Evolutionary conservation across 2,888 invertebrate genomes (phyloP).

Genomic region (Helobdella robusta): DNA sequence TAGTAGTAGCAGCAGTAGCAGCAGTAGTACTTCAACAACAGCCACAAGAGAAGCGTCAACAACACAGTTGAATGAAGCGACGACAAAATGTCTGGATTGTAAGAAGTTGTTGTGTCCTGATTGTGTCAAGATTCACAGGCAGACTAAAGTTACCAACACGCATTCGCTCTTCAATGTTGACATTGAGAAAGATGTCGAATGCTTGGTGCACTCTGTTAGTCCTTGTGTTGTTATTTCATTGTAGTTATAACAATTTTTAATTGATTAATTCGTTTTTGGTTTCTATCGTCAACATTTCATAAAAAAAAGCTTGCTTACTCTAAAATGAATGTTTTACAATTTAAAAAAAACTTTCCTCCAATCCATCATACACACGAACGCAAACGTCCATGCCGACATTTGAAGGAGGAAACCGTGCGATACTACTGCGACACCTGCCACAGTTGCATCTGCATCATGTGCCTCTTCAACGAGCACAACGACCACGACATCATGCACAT

Average conservation of each 20-base stretch:
- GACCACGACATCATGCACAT: conserved; percentile 35
- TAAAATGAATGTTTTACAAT: too few species aligned
- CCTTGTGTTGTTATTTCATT: too few species aligned
- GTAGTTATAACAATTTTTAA: too few species aligned
- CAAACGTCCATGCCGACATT: too few species aligned
- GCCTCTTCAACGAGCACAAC: conserved; percentile 48
- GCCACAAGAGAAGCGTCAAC: too few species aligned
- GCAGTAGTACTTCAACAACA: too few species aligned
- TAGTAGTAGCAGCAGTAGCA: too few species aligned
- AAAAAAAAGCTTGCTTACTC: too few species aligned
- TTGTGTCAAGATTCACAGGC: conserved; percentile 46
- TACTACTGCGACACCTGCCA: conserved; percentile 51
- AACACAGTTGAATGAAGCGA: conserved; percentile 2
- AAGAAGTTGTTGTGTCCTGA: conserved; percentile 47
- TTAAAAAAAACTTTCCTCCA: too few species aligned
- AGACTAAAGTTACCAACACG: conserved; percentile 47
- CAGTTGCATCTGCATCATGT: conserved; percentile 49
- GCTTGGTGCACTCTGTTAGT: conserved; percentile 32
- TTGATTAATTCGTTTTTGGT: too few species aligned
- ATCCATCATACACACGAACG: too few species aligned
- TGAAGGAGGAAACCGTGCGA: conserved; percentile 36
- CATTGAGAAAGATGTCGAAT: conserved; percentile 50
- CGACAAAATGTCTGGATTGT: conserved; percentile 49
- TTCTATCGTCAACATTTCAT: too few species aligned
- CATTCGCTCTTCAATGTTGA: conserved; percentile 50